Evolutionary conservation across 2,888 invertebrate species (phyloP), one percentile per base, ranked within the genome.

Genomic region (Oscheius sp.): DNA sequence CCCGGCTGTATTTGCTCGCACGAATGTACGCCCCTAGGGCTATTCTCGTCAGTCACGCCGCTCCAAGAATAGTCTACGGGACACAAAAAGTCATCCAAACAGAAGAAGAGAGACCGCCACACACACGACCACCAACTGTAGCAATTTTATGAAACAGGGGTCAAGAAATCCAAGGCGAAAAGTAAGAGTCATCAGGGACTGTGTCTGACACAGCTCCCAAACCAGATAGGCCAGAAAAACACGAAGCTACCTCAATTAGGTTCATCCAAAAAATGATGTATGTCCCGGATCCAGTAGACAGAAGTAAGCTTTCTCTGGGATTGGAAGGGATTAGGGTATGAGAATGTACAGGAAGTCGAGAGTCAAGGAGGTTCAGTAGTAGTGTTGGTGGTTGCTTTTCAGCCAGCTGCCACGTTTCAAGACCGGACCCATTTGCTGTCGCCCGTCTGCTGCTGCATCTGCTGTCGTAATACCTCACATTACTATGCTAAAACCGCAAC

Each of bases 41-140:
- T 73, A 73, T 73, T 73, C 65, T 63, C 62, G 63, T 63, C 62
- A 55, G 73, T 63, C 63, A 62, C 62, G 63, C 63, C 62, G 73
- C 73, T 47, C 57, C 73, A 32, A 73, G 73, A 73, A 73, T 73
- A 73, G 73, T 53, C 51, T 11, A 2, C 68, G 55, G 42, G 37
- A 35, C 11, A 68, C 68, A 68, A 68, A 68, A 68, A 68, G 68
- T 68, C 68, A 68, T 53, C 68, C 68, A 68, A 68, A 68, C 68
- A 55, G 51, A 55, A 11, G 66, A 32, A 66, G 21, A 21, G 21
- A 21, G 68, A 35, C 53, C 35, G 35, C n/a, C 53, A 68, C 68
- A 21, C 21, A 21, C 21, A 68, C 55, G 68, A 68, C 55, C 21
- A 55, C 1, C 55, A 35, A 68, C 68, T 68, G 68, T 68, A 68